Evolutionary conservation across 2,888 invertebrate species (phyloP), one percentile per base, ranked within the genome.

Genomic region (Trissoscelio sp.): DNA sequence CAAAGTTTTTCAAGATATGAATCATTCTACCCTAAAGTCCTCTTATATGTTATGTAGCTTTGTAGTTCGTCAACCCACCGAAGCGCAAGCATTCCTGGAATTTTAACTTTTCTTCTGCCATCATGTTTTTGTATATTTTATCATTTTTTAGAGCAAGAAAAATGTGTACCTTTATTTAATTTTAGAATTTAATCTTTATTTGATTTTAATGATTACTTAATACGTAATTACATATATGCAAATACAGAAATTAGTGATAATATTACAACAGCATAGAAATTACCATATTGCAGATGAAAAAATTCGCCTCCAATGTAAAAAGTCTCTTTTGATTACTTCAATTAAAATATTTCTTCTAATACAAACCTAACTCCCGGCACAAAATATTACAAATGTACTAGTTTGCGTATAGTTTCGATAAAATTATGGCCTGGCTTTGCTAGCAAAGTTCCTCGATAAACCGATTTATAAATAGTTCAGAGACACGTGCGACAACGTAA

Each of bases 1-100:
- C 9, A 9, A n/a, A 31, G 1, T 9, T 62, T 62, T 62, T 31
- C n/a, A 62, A n/a, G 31, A 31, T 22, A 28, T 62, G 62, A 57
- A 42, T 46, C 62, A 62, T 46, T 62, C 62, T 62, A 6, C 62
- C 18, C 34, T 31, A 46, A 46, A 46, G 16, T 62, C 18, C 62
- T 46, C 12, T 46, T 46, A 31, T 18, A 62, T 46, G 62, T 46
- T 62, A 46, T 22, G 46, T 46, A 46, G 62, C 14, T 34, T 48
- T 22, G 18, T 34, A 48, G 34, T 64, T 48, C 34, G 62, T 31
- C 46, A 46, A 62, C 14, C 64, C 34, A 48, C 18, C 22, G 48
- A 48, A 64, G 22, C 51, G 51, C 37, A 66, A 14, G 48, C 64
- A 66, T 51, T 66, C 48, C 64, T 34, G 22, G 37, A 66, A 66